These are phyloP conservation scores for Sycon ciliatum DNA, from an alignment of 37 sponge, comb jelly and placozoan species.

Conservation along the genomic window DNA sequence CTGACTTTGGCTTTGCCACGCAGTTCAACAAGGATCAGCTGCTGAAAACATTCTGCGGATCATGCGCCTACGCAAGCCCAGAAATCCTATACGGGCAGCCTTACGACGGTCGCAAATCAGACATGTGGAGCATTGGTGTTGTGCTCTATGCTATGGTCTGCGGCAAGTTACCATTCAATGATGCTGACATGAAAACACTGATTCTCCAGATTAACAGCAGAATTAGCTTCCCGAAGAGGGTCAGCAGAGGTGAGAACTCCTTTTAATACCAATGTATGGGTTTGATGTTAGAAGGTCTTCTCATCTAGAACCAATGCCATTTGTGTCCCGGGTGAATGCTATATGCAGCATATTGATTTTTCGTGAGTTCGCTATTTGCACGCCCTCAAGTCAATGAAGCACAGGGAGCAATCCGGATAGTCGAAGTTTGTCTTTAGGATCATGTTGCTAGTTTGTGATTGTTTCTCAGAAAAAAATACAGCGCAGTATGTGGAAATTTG, in stretches of 20 bases:
- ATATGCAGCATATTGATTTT: too few relatives aligned
- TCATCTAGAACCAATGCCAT: background rate
- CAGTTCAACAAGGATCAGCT: background rate
- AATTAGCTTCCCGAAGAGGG: conserved; percentile 34
- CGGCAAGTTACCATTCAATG: conserved; percentile 79
- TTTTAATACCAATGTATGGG: background rate
- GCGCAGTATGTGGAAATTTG: too few relatives aligned
- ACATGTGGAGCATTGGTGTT: conserved; percentile 92
- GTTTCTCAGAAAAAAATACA: too few relatives aligned
- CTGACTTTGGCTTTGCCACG: conserved; percentile 87
- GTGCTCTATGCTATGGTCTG: conserved; percentile 78
- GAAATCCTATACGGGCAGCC: conserved; percentile 80
- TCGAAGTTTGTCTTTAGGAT: too few relatives aligned
- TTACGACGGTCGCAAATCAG: conserved; percentile 65
- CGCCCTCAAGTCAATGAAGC: too few relatives aligned
- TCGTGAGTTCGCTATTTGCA: too few relatives aligned
- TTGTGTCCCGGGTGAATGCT: background rate
- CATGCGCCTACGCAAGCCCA: conserved; percentile 89
- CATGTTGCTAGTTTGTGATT: too few relatives aligned
- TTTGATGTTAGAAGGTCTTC: background rate
- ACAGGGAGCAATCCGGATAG: too few relatives aligned
- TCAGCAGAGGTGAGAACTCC: conserved; percentile 32
- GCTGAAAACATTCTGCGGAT: conserved; percentile 81
- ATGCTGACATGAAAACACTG: conserved; percentile 61
- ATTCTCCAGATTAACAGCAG: conserved; percentile 45